Evolutionary conservation across 2,888 invertebrate genomes (phyloP).

Genomic region (Papilio elwesi): DNA sequence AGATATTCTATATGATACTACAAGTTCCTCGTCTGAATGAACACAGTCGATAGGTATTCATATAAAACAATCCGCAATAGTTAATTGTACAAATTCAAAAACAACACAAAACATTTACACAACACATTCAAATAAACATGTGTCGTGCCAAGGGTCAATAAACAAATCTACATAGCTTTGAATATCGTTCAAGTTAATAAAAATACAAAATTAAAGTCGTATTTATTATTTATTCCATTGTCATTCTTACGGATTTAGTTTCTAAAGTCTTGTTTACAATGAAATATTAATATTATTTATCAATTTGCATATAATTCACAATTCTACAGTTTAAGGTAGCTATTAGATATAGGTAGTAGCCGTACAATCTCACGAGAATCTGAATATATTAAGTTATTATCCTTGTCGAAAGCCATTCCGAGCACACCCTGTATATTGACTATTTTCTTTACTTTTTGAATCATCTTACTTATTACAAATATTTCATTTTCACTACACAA

Average conservation of each 20-base stretch:
- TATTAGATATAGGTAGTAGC: conserved; percentile 52
- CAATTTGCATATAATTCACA: background rate
- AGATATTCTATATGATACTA: background rate
- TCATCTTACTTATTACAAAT: conserved; percentile 61
- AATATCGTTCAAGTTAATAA: no score
- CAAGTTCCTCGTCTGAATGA: background rate
- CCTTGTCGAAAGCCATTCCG: conserved; percentile 67
- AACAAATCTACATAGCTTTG: no score
- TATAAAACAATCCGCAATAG: conserved; percentile 1
- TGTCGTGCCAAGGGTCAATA: no score
- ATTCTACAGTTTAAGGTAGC: conserved; percentile 28
- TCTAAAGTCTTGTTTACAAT: no score
- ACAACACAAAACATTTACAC: background rate
- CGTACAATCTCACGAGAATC: conserved; percentile 68
- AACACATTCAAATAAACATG: background rate
- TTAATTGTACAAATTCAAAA: conserved; percentile 11
- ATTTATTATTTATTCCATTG: no score
- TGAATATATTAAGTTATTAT: conserved; percentile 70
- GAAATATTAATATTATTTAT: background rate
- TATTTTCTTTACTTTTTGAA: conserved; percentile 63
- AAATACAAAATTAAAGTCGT: no score
- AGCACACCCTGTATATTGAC: conserved; percentile 64
- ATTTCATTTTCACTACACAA: conserved; percentile 71
- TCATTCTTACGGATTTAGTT: no score
- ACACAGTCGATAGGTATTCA: background rate